Percentiles rank a stretch among this genome's conserved stretches.
phyloP scores from a whole-genome alignment of 2,113 vertebrate genomes.

The Colaptes auratus region DNA sequence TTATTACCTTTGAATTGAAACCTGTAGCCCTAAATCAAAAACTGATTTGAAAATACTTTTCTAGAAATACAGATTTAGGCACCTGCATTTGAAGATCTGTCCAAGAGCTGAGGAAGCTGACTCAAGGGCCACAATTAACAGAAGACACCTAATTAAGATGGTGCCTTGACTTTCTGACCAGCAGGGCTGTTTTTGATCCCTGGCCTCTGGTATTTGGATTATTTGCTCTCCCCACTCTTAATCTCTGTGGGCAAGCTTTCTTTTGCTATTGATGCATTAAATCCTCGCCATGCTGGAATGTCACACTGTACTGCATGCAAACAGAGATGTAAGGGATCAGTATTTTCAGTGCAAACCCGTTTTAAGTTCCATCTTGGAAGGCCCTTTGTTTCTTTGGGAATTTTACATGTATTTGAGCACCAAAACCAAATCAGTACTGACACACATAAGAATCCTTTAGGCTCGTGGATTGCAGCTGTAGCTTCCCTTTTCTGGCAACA shows the following conservation, averaged over 20 bases:
- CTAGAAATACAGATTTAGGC: background rate
- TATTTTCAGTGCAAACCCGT: background rate
- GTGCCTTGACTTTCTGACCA: background rate
- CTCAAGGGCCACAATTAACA: background rate
- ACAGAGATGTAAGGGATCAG: background rate
- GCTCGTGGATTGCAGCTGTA: background rate
- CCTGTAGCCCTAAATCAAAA: background rate
- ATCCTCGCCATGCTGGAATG: conserved; percentile 26
- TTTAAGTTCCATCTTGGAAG: background rate
- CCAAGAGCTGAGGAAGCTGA: background rate
- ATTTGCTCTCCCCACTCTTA: conserved; percentile 48
- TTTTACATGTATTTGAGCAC: background rate
- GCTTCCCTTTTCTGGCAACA: background rate
- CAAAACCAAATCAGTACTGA: background rate
- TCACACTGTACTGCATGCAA: background rate
- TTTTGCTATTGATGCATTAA: background rate
- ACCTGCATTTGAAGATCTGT: background rate
- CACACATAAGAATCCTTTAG: background rate
- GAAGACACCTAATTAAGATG: background rate
- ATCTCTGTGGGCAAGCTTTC: conserved; percentile 8
- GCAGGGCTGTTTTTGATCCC: background rate
- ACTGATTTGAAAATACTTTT: background rate
- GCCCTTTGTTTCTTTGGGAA: background rate
- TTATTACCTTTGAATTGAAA: background rate
- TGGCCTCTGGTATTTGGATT: conserved; percentile 41